Conservation (phyloP, 2,888 invertebrate genomes). For the Mesorhabditis spiculigera region DNA sequence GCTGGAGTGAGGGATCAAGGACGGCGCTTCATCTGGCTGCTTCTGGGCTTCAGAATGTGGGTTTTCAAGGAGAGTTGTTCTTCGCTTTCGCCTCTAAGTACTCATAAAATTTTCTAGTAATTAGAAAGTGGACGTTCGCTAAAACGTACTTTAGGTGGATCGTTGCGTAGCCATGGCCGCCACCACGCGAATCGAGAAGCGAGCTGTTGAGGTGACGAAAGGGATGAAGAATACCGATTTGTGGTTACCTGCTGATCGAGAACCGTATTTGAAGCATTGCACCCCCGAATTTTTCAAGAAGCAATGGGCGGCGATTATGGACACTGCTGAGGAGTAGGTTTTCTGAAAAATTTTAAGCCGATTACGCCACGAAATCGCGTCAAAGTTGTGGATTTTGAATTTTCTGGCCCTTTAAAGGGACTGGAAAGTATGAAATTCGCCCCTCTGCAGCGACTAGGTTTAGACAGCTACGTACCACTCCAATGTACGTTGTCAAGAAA, state of each 20-base stretch:
- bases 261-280: constrained; percentile 52
- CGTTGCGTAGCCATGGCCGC: neutral
- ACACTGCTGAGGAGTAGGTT: constrained; percentile 51
- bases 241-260: constrained; percentile 48
- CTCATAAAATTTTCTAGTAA: too few relatives aligned
- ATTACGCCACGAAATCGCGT: too few relatives aligned
- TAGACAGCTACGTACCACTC: too few relatives aligned
- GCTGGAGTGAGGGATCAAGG: constrained; percentile 48
- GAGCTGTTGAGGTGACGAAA: neutral
- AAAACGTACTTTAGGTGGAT: neutral
- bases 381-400: too few relatives aligned
- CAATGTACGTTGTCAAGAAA: too few relatives aligned
- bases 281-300: constrained; percentile 41
- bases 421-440: too few relatives aligned
- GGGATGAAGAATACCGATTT: constrained; percentile 56
- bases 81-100: too few relatives aligned
- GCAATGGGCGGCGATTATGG: constrained; percentile 57
- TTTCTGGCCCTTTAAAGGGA: too few relatives aligned
- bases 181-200: neutral
- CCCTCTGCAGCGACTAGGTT: too few relatives aligned
- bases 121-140: too few relatives aligned
- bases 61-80: neutral
- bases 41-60: constrained; percentile 38
- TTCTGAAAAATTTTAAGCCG: neutral
- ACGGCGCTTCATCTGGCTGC: constrained; percentile 54